phyloP scores from a whole-genome alignment of 2,113 vertebrate genomes.

The Entelurus aequoreus region DNA sequence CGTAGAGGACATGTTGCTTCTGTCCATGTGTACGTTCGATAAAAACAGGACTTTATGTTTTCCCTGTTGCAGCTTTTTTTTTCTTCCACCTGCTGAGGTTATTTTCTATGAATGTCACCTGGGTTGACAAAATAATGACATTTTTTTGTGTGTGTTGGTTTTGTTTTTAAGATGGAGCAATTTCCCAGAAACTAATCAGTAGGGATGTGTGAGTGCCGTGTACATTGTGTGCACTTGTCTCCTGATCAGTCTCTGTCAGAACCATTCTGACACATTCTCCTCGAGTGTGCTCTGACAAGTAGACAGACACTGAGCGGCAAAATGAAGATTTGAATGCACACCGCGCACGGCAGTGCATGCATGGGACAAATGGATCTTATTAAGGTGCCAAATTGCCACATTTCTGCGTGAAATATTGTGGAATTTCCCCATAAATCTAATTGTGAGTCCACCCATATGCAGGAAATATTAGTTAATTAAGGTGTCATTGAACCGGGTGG shows the following conservation, averaged over 20 bases:
- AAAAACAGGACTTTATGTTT: slow-evolving; percentile 41
- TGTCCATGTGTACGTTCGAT: slow-evolving; percentile 1
- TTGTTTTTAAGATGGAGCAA: slow-evolving; percentile 66
- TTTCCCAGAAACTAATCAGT: slow-evolving; percentile 73
- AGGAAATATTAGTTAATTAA: slow-evolving; percentile 54
- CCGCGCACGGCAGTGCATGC: neutral
- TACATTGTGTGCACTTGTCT: slow-evolving; percentile 62
- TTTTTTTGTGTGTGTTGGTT: slow-evolving; percentile 31
- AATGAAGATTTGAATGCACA: slow-evolving; percentile 49
- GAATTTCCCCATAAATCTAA: slow-evolving; percentile 40
- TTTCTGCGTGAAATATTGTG: slow-evolving; percentile 18
- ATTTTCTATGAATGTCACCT: slow-evolving; percentile 75
- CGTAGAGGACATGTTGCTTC: slow-evolving; percentile 13
- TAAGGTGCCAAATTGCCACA: slow-evolving; percentile 23
- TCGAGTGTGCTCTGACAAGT: slow-evolving; percentile 61
- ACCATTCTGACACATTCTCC: slow-evolving; percentile 54
- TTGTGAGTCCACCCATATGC: slow-evolving; percentile 23
- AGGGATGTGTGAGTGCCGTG: slow-evolving; percentile 57
- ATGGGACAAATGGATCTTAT: slow-evolving; percentile 25
- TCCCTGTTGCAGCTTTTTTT: slow-evolving; percentile 28
- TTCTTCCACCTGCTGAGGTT: slow-evolving; percentile 38
- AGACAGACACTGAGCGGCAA: slow-evolving; percentile 34
- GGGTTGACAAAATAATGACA: slow-evolving; percentile 75
- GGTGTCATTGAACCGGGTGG: slow-evolving; percentile 41
- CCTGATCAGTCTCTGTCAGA: slow-evolving; percentile 66